Percentiles rank a stretch among this genome's conserved stretches.
These are phyloP conservation scores for Spodoptera frugiperda DNA, from an alignment of 1,140 invertebrate genomes.

Conservation along the genomic window DNA sequence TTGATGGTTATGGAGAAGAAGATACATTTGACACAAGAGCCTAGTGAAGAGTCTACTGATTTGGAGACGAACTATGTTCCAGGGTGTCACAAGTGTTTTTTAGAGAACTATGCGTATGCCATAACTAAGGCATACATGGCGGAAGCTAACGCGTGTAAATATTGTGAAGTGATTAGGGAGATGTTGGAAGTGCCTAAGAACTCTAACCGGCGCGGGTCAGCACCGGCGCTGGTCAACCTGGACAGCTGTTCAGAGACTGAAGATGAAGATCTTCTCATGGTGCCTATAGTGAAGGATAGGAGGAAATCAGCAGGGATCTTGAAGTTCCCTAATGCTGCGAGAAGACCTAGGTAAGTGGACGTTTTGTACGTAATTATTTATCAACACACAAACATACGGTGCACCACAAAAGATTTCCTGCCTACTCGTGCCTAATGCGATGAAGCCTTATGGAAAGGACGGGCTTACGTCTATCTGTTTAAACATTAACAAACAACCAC, in stretches of 20 bases:
- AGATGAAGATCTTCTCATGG: conserved; percentile 70
- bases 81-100: conserved; percentile 84
- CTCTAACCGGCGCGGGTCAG: conserved; percentile 75
- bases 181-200: conserved; percentile 79
- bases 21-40: conserved; percentile 70
- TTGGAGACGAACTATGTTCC: conserved; percentile 73
- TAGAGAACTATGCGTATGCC: conserved; percentile 84
- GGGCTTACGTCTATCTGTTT: conserved; percentile 53
- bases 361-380: not conserved
- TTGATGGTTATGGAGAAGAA: conserved; percentile 72
- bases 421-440: conserved; percentile 69
- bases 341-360: conserved; percentile 74
- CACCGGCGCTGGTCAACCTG: conserved; percentile 74
- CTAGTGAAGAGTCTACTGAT: conserved; percentile 83
- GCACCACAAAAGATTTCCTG: conserved; percentile 57
- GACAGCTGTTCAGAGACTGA: conserved; percentile 72
- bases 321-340: conserved; percentile 75
- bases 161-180: conserved; percentile 83
- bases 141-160: conserved; percentile 80
- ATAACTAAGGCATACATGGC: conserved; percentile 82
- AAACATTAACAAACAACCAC: conserved; percentile 2
- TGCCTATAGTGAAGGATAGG: conserved; percentile 72
- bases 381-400: conserved; percentile 42
- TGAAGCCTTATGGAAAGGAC: conserved; percentile 65
- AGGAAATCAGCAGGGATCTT: conserved; percentile 82